These are phyloP conservation scores for Oxycera nigricornis DNA, from an alignment of 2,888 invertebrate genomes.

Conservation along the genomic window DNA sequence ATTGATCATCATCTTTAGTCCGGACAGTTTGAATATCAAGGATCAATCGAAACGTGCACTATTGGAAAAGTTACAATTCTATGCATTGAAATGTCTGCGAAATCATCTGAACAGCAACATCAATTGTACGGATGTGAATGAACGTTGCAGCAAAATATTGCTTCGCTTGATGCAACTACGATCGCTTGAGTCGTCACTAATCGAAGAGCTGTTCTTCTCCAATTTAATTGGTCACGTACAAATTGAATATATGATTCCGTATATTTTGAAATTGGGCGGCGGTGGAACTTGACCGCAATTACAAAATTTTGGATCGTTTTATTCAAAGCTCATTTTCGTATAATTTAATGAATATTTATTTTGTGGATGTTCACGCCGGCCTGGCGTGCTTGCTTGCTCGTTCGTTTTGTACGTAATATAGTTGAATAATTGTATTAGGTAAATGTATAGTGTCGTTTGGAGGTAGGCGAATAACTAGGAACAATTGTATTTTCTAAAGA, in stretches of 20 bases:
- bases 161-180: slow-evolving; percentile 74
- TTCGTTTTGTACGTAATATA: no score
- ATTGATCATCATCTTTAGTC: slow-evolving; percentile 82
- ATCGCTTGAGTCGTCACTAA: slow-evolving; percentile 74
- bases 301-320: no score
- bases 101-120: slow-evolving; percentile 57
- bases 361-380: no score
- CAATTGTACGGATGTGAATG: slow-evolving; percentile 56
- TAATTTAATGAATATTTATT: no score
- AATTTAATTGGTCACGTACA: slow-evolving; percentile 91
- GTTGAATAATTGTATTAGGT: no score
- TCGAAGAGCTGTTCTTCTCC: slow-evolving; percentile 93
- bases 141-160: slow-evolving; percentile 65
- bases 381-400: no score
- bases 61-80: slow-evolving; percentile 67
- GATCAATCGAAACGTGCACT: slow-evolving; percentile 64
- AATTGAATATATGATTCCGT: slow-evolving; percentile 94
- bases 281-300: slow-evolving; percentile 43
- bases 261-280: slow-evolving; percentile 71
- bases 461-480: no score
- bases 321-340: no score
- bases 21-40: slow-evolving; percentile 65
- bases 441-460: no score
- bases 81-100: slow-evolving; percentile 68
- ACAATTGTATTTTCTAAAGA: no score